Conservation (phyloP, 2,113 vertebrate genomes). For the Bos javanicus region DNA sequence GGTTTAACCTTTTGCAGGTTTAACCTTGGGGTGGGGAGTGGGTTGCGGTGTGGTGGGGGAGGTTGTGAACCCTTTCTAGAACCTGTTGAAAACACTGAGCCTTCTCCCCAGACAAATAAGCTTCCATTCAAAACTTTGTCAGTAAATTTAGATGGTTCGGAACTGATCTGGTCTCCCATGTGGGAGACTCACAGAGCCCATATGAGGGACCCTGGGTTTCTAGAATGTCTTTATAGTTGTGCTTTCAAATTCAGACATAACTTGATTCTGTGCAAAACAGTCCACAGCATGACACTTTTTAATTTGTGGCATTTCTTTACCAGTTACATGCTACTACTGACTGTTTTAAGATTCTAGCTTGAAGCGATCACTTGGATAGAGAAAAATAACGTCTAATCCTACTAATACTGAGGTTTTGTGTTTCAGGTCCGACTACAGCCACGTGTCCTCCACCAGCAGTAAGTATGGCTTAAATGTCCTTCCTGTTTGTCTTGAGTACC, state of each 20-base stretch:
- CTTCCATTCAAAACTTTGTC: background rate
- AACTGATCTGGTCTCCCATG: background rate
- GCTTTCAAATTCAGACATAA: background rate
- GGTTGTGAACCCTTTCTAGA: background rate
- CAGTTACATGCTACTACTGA: background rate
- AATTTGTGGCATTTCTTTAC: background rate
- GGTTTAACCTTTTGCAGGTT: background rate
- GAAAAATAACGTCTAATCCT: background rate
- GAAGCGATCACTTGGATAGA: background rate
- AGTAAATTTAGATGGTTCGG: background rate
- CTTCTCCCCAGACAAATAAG: background rate
- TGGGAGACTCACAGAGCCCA: background rate
- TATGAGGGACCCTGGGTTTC: background rate
- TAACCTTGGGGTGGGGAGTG: background rate
- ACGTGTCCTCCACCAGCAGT: constrained; percentile 94
- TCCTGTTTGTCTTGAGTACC: background rate
- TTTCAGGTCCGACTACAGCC: constrained; percentile 96
- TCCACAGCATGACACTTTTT: background rate
- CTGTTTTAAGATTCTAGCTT: background rate
- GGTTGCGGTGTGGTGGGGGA: no score
- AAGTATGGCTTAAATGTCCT: constrained; percentile 82
- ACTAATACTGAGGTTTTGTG: constrained; percentile 72
- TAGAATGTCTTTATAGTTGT: background rate
- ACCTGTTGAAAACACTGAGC: background rate
- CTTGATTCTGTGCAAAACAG: background rate